phyloP scores from a whole-genome alignment of 2,113 vertebrate genomes.

The Nyctereutes procyonoides region DNA sequence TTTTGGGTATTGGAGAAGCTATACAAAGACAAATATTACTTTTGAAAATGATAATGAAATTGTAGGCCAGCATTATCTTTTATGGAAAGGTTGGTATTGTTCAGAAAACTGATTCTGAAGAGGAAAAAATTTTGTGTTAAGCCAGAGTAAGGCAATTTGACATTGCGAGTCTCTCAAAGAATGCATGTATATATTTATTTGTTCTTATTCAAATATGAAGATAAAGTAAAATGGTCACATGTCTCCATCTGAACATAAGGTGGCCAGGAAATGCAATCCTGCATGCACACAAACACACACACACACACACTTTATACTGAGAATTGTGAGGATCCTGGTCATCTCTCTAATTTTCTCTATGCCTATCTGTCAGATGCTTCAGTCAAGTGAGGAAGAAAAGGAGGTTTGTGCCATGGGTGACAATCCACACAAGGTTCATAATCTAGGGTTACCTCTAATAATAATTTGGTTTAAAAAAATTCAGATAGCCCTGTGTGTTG shows the following conservation, averaged over 20 bases:
- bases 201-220: background rate
- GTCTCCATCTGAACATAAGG: background rate
- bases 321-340: background rate
- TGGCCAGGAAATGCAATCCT: background rate
- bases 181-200: background rate
- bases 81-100: background rate
- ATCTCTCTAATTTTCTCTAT: background rate
- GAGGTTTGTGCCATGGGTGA: background rate
- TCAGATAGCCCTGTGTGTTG: background rate
- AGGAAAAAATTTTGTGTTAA: background rate
- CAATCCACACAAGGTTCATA: background rate
- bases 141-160: background rate
- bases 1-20: background rate
- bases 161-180: background rate
- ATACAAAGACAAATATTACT: background rate
- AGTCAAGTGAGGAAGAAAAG: background rate
- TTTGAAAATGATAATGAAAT: background rate
- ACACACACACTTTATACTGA: background rate
- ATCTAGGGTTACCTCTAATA: background rate
- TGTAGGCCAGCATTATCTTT: background rate
- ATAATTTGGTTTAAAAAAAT: background rate
- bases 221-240: background rate
- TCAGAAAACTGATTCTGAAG: conserved; percentile 38
- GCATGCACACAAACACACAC: fast-evolving
- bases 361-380: background rate